These are phyloP conservation scores for Euzophera pinguis DNA, from an alignment of 2,888 invertebrate genomes.

Conservation along the genomic window DNA sequence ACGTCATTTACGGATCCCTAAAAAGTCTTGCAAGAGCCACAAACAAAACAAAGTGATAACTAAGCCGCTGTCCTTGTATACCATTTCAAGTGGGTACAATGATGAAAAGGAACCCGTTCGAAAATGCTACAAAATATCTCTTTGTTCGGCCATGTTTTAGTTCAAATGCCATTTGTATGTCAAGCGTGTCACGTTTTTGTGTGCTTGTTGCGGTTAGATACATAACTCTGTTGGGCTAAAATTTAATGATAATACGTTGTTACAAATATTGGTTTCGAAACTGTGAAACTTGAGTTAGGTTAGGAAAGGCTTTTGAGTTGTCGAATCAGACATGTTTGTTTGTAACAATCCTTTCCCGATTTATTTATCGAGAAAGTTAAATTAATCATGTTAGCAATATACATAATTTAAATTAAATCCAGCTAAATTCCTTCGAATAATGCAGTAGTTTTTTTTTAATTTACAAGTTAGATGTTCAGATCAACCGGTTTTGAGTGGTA, in stretches of 20 bases:
- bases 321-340: too few species aligned
- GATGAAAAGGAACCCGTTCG: conserved; percentile 44
- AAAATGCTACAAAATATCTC: conserved; percentile 50
- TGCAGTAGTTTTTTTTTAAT: too few species aligned
- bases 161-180: conserved; percentile 59
- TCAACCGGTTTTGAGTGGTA: too few species aligned
- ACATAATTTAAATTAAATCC: too few species aligned
- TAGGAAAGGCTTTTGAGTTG: neutral
- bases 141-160: conserved; percentile 48
- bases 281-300: conserved; percentile 11
- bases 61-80: conserved; percentile 40
- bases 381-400: too few species aligned
- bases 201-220: conserved; percentile 18
- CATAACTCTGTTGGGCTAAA: conserved; percentile 22
- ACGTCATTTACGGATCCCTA: too few species aligned
- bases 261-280: conserved; percentile 33
- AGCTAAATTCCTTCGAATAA: too few species aligned
- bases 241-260: conserved; percentile 36
- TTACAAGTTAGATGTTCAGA: too few species aligned
- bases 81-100: conserved; percentile 10
- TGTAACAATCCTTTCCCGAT: too few species aligned
- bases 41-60: neutral
- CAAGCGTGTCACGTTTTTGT: conserved; percentile 47
- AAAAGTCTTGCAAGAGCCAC: neutral
- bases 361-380: too few species aligned